Evolutionary conservation across 2,888 invertebrate genomes (phyloP).

Genomic region (Doris montereyensis): DNA sequence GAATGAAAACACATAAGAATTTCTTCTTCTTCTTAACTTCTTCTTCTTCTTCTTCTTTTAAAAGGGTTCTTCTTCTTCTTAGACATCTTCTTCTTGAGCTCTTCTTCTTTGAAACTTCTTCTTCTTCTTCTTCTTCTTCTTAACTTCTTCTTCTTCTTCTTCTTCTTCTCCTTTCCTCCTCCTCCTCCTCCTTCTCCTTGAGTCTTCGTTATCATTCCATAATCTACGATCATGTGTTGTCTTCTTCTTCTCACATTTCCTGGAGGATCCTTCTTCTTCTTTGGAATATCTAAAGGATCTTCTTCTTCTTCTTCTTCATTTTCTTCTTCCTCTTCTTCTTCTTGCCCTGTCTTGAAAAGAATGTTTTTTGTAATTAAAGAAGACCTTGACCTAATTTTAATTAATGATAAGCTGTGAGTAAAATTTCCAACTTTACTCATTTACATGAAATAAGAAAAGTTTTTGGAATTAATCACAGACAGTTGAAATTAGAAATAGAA

Average conservation of each 20-base stretch:
- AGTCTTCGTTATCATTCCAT: background rate
- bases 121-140: background rate
- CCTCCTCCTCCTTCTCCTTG: background rate
- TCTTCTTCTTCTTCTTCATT: conserved; percentile 1
- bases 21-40: background rate
- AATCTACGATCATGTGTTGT: no score
- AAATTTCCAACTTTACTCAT: no score
- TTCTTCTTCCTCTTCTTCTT: conserved; percentile 12
- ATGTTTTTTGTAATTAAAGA: no score
- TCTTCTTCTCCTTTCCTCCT: background rate
- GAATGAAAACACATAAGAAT: no score
- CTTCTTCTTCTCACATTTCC: conserved; percentile 1
- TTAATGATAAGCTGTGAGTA: no score
- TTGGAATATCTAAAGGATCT: background rate
- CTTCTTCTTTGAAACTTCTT: background rate
- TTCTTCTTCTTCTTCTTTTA: background rate
- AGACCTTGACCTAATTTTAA: no score
- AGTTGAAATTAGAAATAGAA: no score
- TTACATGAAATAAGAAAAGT: no score
- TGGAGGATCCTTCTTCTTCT: background rate
- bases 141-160: background rate
- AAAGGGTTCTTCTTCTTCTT: background rate
- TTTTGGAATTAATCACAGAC: no score
- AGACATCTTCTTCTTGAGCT: background rate
- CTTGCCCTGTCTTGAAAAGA: background rate